Base-by-base conservation (phyloP, 2,113 vertebrate species). In the Tragelaphus buxtoni region DNA sequence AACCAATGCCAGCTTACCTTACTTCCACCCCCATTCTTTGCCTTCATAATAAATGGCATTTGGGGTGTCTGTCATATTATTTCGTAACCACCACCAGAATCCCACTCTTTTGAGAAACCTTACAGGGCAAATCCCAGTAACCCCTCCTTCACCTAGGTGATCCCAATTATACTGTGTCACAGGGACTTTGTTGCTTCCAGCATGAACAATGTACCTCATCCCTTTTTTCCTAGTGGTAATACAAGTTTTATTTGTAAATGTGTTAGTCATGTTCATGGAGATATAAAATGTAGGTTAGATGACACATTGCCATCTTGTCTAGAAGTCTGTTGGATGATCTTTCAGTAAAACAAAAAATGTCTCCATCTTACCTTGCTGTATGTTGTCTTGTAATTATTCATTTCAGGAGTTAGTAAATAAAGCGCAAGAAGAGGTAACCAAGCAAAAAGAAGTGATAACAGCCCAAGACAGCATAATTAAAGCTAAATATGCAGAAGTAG, bases 381-480 rank as follows among this genome's bases (percentile, higher is more conserved):
- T 92, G n/a, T 95, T 94, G 3, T 55, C 84, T 97, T 97, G 32
- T 81, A 14, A 87, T 92, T 83, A 61, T 79, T 92, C 96, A 39
- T 94, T 97, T 81, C 60, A 99, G 99, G 99, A 99, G 84, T 98
- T 98, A 1, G 99, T 99, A 96, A 99, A 98, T 96, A 99, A 97
- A 88, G 99, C 99, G 28, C 99, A 99, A 96, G 98, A 99, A 95
- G 98, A 99, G 30, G 97, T 99, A 81, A 95, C 98, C 58, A 98
- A 99, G 95, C 99, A 99, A 97, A 99, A 99, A 96, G 99, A 99
- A 97, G 95, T 99, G 86, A 99, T 99, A 88, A 91, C 97, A 81
- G 93, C 98, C 42, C 99, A 99, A 53, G 99, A 99, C 96, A 98
- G 99, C 86, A 99, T 99, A 56, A 99, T 99, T 98, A 99, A 99